Percentiles rank a stretch among this genome's conserved stretches.
phyloP scores from a whole-genome alignment of 2,113 vertebrate species.

The Tamias sibiricus region DNA sequence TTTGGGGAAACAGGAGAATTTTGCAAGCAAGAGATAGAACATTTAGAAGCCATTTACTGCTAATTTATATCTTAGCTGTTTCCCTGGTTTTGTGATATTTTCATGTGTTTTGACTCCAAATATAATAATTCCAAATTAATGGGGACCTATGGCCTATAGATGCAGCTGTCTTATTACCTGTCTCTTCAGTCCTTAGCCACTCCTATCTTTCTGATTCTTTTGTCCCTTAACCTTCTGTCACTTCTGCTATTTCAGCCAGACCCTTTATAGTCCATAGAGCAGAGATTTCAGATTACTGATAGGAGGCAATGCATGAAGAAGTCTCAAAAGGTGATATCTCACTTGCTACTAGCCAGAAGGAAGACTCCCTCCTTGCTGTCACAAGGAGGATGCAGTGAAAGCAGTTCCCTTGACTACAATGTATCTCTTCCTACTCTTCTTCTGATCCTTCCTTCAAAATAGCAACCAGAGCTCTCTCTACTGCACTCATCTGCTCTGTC shows the following conservation, averaged over 20 bases:
- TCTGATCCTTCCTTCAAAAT: not conserved
- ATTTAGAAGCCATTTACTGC: not conserved
- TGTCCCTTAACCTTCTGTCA: not conserved
- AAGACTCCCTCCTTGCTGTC: not conserved
- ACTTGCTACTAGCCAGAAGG: not conserved
- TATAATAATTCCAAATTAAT: not conserved
- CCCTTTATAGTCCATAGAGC: not conserved
- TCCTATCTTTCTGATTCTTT: not conserved
- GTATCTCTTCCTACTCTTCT: not conserved
- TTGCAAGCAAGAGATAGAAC: not conserved
- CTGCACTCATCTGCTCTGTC: not conserved
- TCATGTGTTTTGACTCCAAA: not conserved
- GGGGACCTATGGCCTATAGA: not conserved
- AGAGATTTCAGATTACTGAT: slow-evolving; percentile 21
- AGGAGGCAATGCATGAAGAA: not conserved
- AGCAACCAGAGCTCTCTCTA: not conserved
- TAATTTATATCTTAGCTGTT: not conserved
- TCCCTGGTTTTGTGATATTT: not conserved
- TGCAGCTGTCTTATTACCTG: not conserved
- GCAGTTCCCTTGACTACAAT: not conserved
- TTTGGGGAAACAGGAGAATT: not conserved
- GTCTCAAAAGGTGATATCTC: not conserved
- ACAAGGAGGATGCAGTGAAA: not conserved
- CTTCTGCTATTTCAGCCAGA: not conserved
- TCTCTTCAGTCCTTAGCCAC: not conserved